Base-by-base conservation (phyloP, 2,888 invertebrate genomes). In the Parnassius glacialis region DNA sequence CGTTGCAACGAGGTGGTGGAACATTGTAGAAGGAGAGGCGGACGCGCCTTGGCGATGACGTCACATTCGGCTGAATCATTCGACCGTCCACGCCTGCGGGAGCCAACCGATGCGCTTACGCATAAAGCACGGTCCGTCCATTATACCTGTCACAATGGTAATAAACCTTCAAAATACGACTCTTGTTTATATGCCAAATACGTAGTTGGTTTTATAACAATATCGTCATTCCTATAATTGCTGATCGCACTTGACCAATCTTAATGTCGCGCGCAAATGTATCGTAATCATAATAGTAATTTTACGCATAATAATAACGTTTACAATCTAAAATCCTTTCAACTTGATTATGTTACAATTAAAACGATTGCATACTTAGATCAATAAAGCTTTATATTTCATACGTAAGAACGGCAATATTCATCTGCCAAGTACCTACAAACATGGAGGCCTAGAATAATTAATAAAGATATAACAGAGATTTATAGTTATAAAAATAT, bases 21-120 rank as follows among this genome's bases (percentile, higher is more conserved):
- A 71, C 68, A 70, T 71, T 73, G 68, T 73, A 65, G 71, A 81
- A 75, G 73, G 74, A 76, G 71, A 70, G 71, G 74, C 78, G 76
- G 81, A 80, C 83, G 82, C 81, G 81, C 84, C 84, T 82, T 76
- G 66, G 68, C 64, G 74, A 69, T 86, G 87, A 89, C 89, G 87
- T 86, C 85, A 87, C 76, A 64, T 69, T 69, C 70, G 66, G 72
- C 74, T 87, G 86, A 87, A 79, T 88, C 85, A 88, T 78, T 81
- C 79, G 75, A 74, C 70, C 76, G 73, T 75, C 76, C 65, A 55
- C 50, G 64, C 59, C 56, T 62, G 59, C 62, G 64, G 61, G 55
- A 51, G 62, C 65, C 66, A 65, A 68, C 57, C 70, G 72, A 74
- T 79, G 81, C 82, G 82, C 80, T 80, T 80, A 83, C 83, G 82